phyloP scores from a whole-genome alignment of 1,140 invertebrate species.

The Heliconius hermathena region DNA sequence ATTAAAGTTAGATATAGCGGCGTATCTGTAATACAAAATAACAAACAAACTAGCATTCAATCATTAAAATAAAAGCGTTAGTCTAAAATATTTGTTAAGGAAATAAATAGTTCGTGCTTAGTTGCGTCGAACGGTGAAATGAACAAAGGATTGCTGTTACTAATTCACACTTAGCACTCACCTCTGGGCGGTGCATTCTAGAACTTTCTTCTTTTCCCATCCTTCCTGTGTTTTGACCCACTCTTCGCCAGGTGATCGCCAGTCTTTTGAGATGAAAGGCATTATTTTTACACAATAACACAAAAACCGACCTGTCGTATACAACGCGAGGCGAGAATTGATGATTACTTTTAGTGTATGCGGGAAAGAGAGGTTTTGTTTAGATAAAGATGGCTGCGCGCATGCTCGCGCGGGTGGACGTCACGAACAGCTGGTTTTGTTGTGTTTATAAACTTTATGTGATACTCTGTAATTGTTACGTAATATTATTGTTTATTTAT shows the following conservation, averaged over 20 bases:
- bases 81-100: slow-evolving; percentile 55
- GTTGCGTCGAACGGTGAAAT: slow-evolving; percentile 62
- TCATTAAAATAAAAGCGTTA: slow-evolving; percentile 44
- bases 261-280: slow-evolving; percentile 82
- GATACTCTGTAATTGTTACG: neutral
- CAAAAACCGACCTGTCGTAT: slow-evolving; percentile 57
- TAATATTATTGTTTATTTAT: slow-evolving; percentile 8
- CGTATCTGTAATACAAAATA: slow-evolving; percentile 76
- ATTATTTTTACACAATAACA: slow-evolving; percentile 83
- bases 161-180: slow-evolving; percentile 59
- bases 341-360: slow-evolving; percentile 35
- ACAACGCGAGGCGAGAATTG: slow-evolving; percentile 60
- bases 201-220: slow-evolving; percentile 97
- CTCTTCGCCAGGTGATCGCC: slow-evolving; percentile 92
- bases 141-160: slow-evolving; percentile 82
- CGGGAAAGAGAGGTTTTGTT: slow-evolving; percentile 59
- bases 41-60: slow-evolving; percentile 54
- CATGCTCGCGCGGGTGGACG: slow-evolving; percentile 67
- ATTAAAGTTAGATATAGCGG: slow-evolving; percentile 79
- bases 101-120: slow-evolving; percentile 59
- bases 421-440: slow-evolving; percentile 79
- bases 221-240: slow-evolving; percentile 99
- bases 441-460: slow-evolving; percentile 24
- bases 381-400: slow-evolving; percentile 67
- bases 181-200: slow-evolving; percentile 88